These are phyloP conservation scores for Anoplophora glabripennis DNA, from an alignment of 1,140 invertebrate species.

Conservation along the genomic window DNA sequence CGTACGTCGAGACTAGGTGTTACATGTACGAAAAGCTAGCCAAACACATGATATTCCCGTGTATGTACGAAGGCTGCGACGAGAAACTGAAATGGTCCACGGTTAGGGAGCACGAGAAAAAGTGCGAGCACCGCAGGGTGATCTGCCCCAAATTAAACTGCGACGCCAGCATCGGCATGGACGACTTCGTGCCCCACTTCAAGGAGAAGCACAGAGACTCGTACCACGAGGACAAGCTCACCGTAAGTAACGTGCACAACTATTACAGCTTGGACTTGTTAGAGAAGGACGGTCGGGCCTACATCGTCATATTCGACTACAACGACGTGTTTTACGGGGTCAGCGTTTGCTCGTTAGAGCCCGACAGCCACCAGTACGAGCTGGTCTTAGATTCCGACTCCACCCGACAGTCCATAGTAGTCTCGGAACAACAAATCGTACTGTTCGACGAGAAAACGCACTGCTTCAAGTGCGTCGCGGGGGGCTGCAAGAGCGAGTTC, in stretches of 20 bases:
- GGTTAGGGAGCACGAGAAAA: constrained; percentile 8
- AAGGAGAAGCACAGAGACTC: constrained; percentile 12
- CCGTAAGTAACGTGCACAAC: neutral
- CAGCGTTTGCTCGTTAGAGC: neutral
- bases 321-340: neutral
- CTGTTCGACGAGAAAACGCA: constrained; percentile 1
- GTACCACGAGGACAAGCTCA: neutral
- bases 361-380: constrained; percentile 2
- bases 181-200: constrained; percentile 5
- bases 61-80: constrained; percentile 7
- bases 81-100: neutral
- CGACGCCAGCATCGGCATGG: neutral
- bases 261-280: neutral
- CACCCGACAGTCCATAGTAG: neutral
- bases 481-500: constrained; percentile 1
- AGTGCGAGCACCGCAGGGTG: constrained; percentile 7
- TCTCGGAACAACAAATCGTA: constrained; percentile 8
- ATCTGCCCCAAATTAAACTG: constrained; percentile 2
- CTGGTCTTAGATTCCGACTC: constrained; percentile 1
- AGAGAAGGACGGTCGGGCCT: constrained; percentile 10
- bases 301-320: constrained; percentile 1
- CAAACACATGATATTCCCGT: constrained; percentile 14
- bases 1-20: constrained; percentile 2
- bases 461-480: constrained; percentile 9
- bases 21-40: constrained; percentile 12